Evolutionary conservation across 2,797 vertebrate genomes (phyloP), one percentile per base, ranked within the genome.

Genomic region (Parambassis ranga): DNA sequence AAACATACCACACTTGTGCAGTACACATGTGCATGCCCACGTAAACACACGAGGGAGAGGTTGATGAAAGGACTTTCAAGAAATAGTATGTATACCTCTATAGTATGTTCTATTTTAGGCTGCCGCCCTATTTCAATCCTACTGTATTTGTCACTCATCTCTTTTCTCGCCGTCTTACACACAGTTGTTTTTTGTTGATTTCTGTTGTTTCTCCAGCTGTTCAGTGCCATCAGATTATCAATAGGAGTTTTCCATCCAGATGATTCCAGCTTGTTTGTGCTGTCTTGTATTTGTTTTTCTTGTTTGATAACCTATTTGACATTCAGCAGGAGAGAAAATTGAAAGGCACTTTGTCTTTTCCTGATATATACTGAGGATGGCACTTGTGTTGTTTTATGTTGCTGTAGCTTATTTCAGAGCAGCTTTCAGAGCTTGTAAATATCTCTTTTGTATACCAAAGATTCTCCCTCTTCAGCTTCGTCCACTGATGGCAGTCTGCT

Each of bases 281-380:
- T 59, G 52, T 58, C 27, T 51, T 55, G 18, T 15, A 15, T 62
- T 44, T 39, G 14, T 35, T 57, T 68, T 70, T 13, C 13, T 10
- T 38, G 30, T 77, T 72, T 65, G 64, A 80, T 70, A 76, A 64
- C 49, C 31, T 44, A 5, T 81, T 81, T 78, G 75, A 73, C 82
- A 75, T 79, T 72, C 57, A 72, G 50, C 53, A 23, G n/a, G 37
- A 56, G 44, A 52, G 70, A 36, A 44, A 56, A 70, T 24, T 49
- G 61, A 66, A 69, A 75, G 75, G 48, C 38, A 47, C 48, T 70
- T 72, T 58, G 42, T 65, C 63, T 65, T 53, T 57, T 10, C 10
- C 55, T 58, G 14, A 48, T 69, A 49, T 51, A 70, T 77, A 62
- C 43, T 23, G 66, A 80, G 59, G 38, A 28, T 30, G 62, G 36